Base-by-base conservation (phyloP, 2,113 vertebrate species). In the Lophotis ruficrista region DNA sequence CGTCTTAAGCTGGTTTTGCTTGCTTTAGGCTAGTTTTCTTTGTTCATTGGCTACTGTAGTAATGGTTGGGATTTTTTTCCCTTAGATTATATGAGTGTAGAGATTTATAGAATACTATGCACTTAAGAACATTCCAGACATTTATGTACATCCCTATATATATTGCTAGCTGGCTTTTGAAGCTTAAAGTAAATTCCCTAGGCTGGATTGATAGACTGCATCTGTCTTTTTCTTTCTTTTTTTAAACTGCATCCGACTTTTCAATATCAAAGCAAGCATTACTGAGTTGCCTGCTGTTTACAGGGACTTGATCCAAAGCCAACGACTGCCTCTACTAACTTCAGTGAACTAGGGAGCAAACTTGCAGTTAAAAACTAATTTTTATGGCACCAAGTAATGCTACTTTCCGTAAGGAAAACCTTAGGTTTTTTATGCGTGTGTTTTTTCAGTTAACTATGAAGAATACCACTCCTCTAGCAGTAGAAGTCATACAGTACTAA, bases 221-320 rank as follows among this genome's bases (percentile, higher is more conserved):
- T 53, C 31, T 60, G 5, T 22, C 22, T 35, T 14, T 65, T 38
- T 7, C 0, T 28, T 20, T 33, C 5, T 11, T 25, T 17, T 43
- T 43, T 43, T 43, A 43, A 43, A 43, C 41, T 43, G 41, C 14
- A 38, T 70, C 25, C 62, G 28, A 31, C 13, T 58, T 65, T 19
- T 33, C n/a, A 7, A 22, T 61, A 31, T 6, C 24, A 62, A 91
- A 69, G 12, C 12, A 80, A 76, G 11, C 1, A 1, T 31, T 11
- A 15, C 2, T 0, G 0, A 38, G 5, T 56, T 50, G 3, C 7
- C 8, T 7, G 5, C 9, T 57, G 9, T 64, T 51, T 27, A 17
- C 18, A 57, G 28, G 8, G 17, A 38, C 58, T 61, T 66, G n/a
- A 53, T 43, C 8, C 47, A 66, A 53, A 89, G 4, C 4, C 7